These are phyloP conservation scores for Ephydatia muelleri DNA, from an alignment of 37 sponge, comb jelly and placozoan genomes.

Conservation along the genomic window DNA sequence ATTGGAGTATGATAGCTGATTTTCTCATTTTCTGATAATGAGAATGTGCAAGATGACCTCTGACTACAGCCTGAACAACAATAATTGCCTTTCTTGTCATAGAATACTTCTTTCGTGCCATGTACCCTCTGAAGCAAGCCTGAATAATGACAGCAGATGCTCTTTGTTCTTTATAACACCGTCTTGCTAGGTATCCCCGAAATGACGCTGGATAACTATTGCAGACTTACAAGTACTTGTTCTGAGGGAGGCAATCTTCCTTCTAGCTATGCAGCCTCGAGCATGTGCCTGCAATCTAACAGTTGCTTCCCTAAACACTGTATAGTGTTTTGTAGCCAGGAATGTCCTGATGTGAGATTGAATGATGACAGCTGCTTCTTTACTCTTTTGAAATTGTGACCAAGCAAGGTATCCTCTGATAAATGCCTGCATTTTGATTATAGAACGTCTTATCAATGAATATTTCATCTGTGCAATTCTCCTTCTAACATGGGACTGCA, in stretches of 20 bases:
- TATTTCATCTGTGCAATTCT: conserved; percentile 1
- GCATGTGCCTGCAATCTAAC: conserved; percentile 16
- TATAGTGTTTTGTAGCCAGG: conserved; percentile 36
- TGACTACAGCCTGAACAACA: conserved; percentile 17
- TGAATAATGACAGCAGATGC: conserved; percentile 61
- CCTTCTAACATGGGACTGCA: conserved; percentile 38
- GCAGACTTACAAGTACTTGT: conserved; percentile 20
- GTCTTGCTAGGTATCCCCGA: conserved; percentile 18
- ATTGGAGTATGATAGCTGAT: conserved; percentile 42
- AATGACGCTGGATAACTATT: conserved; percentile 9
- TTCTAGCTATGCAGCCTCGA: conserved; percentile 20
- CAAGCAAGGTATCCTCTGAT: conserved; percentile 23
- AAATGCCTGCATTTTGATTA: conserved; percentile 13
- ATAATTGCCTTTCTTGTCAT: conserved; percentile 33
- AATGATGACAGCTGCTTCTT: conserved; percentile 34
- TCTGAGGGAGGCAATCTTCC: neutral
- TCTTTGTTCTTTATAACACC: conserved; percentile 1
- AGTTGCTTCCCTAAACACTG: conserved; percentile 23
- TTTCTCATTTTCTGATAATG: conserved; percentile 12
- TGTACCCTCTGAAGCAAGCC: conserved; percentile 15
- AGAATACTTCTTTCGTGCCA: conserved; percentile 37
- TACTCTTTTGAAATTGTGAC: neutral
- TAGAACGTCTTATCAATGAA: neutral
- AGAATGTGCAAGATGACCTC: neutral
- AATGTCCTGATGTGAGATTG: conserved; percentile 42